A percentile compares a stretch with the other conserved stretches of the same genome.
phyloP scores from a whole-genome alignment of 2,888 invertebrate genomes.

The Cantharis lateralis region DNA sequence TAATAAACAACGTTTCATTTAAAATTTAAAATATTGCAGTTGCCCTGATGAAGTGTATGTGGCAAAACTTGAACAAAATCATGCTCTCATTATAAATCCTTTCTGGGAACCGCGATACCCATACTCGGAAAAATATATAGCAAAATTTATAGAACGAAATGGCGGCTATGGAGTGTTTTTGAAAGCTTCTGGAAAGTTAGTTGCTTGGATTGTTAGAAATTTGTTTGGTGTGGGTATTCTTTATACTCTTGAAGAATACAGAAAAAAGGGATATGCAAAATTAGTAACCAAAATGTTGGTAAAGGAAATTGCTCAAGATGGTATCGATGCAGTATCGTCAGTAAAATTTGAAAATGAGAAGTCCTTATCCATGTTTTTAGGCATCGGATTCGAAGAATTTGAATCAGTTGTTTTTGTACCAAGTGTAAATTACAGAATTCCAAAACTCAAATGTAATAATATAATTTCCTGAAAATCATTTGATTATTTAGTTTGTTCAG shows the following conservation, averaged over 20 bases:
- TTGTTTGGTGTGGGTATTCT: slow-evolving; percentile 48
- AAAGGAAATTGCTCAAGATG: slow-evolving; percentile 48
- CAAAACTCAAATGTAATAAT: background rate
- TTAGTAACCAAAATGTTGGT: slow-evolving; percentile 46
- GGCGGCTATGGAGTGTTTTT: slow-evolving; percentile 50
- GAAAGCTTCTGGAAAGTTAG: slow-evolving; percentile 45
- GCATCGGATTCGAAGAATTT: slow-evolving; percentile 41
- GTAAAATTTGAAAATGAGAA: slow-evolving; percentile 45
- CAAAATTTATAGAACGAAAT: slow-evolving; percentile 47
- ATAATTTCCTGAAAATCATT: too few species aligned
- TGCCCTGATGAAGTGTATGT: slow-evolving; percentile 49
- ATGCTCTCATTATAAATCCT: slow-evolving; percentile 44
- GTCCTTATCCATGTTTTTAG: slow-evolving; percentile 48
- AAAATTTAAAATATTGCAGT: slow-evolving; percentile 34
- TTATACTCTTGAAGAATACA: slow-evolving; percentile 49
- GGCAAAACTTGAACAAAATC: slow-evolving; percentile 40
- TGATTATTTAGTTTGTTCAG: too few species aligned
- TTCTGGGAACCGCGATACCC: slow-evolving; percentile 49
- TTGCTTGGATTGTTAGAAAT: slow-evolving; percentile 51
- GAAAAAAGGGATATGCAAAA: slow-evolving; percentile 50
- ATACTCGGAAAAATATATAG: slow-evolving; percentile 45
- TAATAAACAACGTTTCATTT: background rate
- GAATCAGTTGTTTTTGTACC: slow-evolving; percentile 3
- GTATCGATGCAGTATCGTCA: slow-evolving; percentile 44
- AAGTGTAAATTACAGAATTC: background rate